Conservation (phyloP, 1,140 invertebrate genomes). For the Mylabris phalerata region DNA sequence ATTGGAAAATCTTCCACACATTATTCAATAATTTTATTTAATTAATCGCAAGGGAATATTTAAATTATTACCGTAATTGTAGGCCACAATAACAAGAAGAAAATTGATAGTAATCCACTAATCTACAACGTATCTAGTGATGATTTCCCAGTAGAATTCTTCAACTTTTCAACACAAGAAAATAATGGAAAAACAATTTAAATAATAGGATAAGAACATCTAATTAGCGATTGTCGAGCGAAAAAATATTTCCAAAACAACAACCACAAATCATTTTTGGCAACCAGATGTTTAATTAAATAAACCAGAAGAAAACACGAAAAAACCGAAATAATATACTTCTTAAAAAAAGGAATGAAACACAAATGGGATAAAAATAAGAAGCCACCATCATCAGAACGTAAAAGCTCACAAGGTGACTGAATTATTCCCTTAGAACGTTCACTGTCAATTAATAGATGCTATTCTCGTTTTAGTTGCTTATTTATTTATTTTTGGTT, state of each 20-base stretch:
- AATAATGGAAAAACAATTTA: too few relatives aligned
- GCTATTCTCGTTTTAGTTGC: slow-evolving; percentile 25
- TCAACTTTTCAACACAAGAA: too few relatives aligned
- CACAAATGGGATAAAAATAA: slow-evolving; percentile 5
- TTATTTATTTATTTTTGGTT: neutral
- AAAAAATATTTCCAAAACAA: slow-evolving; percentile 4
- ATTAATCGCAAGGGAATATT: too few relatives aligned
- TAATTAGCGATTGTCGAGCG: slow-evolving; percentile 10
- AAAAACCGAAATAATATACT: too few relatives aligned
- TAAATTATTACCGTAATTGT: too few relatives aligned
- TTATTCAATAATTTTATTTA: too few relatives aligned
- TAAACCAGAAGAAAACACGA: neutral
- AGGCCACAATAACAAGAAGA: too few relatives aligned
- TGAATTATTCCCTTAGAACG: slow-evolving; percentile 3
- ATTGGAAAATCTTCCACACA: too few relatives aligned
- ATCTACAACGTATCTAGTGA: too few relatives aligned
- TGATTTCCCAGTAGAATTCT: too few relatives aligned
- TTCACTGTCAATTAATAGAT: slow-evolving; percentile 29
- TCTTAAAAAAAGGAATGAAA: neutral
- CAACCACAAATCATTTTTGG: slow-evolving; percentile 8
- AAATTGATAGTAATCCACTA: too few relatives aligned
- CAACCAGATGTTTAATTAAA: slow-evolving; percentile 6
- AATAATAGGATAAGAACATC: slow-evolving; percentile 1
- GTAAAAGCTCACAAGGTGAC: slow-evolving; percentile 1
- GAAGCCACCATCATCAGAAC: too few relatives aligned